A percentile compares a stretch with the other conserved stretches of the same genome.
Conservation (phyloP, 2,113 vertebrate genomes). For the Ibidorhyncha struthersii region DNA sequence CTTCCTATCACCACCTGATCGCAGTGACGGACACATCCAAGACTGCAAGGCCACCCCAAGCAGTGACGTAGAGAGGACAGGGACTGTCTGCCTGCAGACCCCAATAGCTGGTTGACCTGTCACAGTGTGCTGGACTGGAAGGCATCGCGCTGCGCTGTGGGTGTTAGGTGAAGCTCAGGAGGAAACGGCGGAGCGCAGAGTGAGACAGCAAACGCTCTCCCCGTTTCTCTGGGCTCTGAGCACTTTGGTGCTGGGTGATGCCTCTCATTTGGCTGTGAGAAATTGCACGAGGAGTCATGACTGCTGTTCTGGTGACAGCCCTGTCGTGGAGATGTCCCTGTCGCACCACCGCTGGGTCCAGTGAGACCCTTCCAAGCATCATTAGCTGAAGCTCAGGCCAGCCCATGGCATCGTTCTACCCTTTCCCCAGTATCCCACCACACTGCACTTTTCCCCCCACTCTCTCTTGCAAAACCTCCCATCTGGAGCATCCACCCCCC, state of each 20-base stretch:
- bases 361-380: not conserved
- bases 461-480: not conserved
- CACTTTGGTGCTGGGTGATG: not conserved
- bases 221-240: not conserved
- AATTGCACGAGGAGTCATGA: not conserved
- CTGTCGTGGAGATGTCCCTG: not conserved
- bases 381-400: not conserved
- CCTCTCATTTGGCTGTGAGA: not conserved
- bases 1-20: accelerated
- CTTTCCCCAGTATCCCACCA: not conserved
- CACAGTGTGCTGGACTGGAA: not conserved
- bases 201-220: not conserved
- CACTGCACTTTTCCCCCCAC: not conserved
- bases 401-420: not conserved
- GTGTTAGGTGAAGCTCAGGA: not conserved
- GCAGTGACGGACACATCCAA: not conserved
- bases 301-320: not conserved
- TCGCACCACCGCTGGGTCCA: not conserved
- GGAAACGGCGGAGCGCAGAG: not conserved
- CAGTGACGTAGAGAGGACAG: not conserved
- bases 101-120: accelerated
- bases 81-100: not conserved
- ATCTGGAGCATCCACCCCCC: not conserved
- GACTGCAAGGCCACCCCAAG: not conserved
- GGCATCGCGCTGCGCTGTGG: not conserved